These are phyloP conservation scores for Aplysina aerophoba DNA, from an alignment of 37 sponge, comb jelly and placozoan species.

Conservation along the genomic window DNA sequence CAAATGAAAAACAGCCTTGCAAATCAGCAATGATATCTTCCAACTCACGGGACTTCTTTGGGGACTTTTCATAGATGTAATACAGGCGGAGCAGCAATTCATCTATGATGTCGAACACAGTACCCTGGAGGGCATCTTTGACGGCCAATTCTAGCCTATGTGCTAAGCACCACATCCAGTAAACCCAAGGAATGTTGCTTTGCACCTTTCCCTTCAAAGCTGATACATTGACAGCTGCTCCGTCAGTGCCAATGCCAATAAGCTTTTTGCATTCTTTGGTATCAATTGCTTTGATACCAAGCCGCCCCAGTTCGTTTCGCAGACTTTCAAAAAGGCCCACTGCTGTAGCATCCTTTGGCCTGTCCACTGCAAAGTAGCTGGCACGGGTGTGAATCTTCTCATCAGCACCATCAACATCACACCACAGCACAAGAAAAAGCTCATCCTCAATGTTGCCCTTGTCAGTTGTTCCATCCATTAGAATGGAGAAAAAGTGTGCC, in stretches of 20 bases:
- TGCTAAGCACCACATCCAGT: conserved; percentile 81
- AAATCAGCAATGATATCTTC: conserved; percentile 59
- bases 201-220: conserved; percentile 68
- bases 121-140: conserved; percentile 59
- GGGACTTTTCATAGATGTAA: conserved; percentile 68
- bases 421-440: conserved; percentile 29
- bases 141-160: conserved; percentile 57
- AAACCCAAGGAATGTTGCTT: conserved; percentile 53
- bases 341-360: conserved; percentile 24
- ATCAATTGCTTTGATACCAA: too few species aligned
- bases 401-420: conserved; percentile 25
- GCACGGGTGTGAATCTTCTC: conserved; percentile 6
- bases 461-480: conserved; percentile 48
- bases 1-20: conserved; percentile 47
- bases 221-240: conserved; percentile 32
- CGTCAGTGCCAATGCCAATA: conserved; percentile 63
- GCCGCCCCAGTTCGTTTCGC: too few species aligned
- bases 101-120: conserved; percentile 62
- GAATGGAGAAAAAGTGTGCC: conserved; percentile 41
- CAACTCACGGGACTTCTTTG: conserved; percentile 65
- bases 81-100: conserved; percentile 66
- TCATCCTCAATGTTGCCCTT: conserved; percentile 47
- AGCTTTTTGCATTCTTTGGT: too few species aligned
- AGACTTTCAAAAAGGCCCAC: conserved; percentile 33
- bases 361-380: conserved; percentile 7